A percentile compares a stretch with the other conserved stretches of the same genome.
These are phyloP conservation scores for Nyctalus aviator DNA, from an alignment of 2,797 vertebrate genomes.

Conservation along the genomic window DNA sequence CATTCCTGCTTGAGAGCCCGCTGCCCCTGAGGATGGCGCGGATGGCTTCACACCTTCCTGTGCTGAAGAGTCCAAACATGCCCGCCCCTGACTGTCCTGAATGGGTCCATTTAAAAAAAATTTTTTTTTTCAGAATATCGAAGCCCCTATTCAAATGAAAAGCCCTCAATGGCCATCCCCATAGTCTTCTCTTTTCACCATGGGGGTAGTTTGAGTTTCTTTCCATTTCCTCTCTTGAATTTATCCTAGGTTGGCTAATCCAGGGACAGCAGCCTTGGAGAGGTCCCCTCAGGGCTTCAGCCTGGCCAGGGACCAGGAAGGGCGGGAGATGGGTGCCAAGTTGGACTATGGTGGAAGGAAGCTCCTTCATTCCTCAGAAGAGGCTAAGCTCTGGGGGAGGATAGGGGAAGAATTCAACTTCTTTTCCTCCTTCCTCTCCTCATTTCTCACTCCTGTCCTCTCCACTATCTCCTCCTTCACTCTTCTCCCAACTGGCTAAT, in stretches of 20 bases:
- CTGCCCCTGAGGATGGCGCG: neutral
- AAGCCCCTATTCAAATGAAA: neutral
- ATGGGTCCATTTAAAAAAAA: too few relatives aligned
- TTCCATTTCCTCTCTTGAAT: neutral
- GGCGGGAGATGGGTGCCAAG: neutral
- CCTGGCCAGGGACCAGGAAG: neutral
- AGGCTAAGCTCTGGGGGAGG: neutral
- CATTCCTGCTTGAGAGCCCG: neutral
- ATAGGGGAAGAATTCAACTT: neutral
- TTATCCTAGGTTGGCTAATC: neutral
- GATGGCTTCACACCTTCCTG: neutral
- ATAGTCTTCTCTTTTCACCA: neutral
- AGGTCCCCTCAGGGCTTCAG: rapidly evolving
- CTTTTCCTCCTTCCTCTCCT: neutral
- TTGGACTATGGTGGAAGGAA: neutral
- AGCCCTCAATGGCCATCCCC: neutral
- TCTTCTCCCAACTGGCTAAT: neutral
- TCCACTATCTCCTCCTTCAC: neutral
- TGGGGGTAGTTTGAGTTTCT: neutral
- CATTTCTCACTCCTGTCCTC: neutral
- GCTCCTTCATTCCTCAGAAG: neutral
- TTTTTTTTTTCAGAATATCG: neutral
- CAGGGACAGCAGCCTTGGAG: neutral
- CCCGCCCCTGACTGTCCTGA: neutral
- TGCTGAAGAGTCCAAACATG: neutral